These are phyloP conservation scores for Myodes glareolus DNA, from an alignment of 2,113 vertebrate species.

Conservation along the genomic window DNA sequence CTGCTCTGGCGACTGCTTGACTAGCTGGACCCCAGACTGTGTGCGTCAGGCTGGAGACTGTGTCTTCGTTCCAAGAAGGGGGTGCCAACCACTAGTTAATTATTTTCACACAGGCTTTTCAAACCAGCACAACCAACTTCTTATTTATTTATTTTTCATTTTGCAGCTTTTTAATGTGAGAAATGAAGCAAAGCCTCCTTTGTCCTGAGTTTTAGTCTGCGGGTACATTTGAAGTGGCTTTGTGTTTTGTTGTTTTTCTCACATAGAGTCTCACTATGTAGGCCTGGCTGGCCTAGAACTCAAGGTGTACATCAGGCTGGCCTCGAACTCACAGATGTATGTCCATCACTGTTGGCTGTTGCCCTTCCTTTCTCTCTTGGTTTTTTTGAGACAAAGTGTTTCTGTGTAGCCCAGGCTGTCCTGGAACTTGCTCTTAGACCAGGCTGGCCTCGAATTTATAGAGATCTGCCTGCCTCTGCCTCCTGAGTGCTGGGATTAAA, in stretches of 20 bases:
- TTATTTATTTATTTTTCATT: background rate
- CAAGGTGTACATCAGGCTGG: background rate
- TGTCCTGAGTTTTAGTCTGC: constrained; percentile 32
- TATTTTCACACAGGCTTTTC: constrained; percentile 48
- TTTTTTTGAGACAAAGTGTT: background rate
- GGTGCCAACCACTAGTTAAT: constrained; percentile 14
- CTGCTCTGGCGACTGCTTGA: background rate
- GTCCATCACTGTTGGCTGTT: background rate
- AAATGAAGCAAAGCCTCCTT: constrained; percentile 50
- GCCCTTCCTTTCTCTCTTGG: background rate
- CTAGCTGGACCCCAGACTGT: background rate
- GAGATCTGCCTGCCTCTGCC: background rate
- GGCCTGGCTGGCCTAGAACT: background rate
- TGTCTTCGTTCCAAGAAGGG: constrained; percentile 59
- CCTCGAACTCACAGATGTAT: background rate
- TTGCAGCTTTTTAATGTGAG: background rate
- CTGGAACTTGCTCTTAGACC: background rate
- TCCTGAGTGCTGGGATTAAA: background rate
- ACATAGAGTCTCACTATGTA: background rate
- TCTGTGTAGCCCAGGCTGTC: background rate
- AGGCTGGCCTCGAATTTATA: background rate
- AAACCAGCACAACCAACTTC: background rate
- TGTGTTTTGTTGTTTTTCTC: background rate
- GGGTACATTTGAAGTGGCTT: constrained; percentile 62
- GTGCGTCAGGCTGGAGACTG: constrained; percentile 62